Evolutionary conservation across 2,888 invertebrate genomes (phyloP).

Genomic region (Agriopis aurantiaria): DNA sequence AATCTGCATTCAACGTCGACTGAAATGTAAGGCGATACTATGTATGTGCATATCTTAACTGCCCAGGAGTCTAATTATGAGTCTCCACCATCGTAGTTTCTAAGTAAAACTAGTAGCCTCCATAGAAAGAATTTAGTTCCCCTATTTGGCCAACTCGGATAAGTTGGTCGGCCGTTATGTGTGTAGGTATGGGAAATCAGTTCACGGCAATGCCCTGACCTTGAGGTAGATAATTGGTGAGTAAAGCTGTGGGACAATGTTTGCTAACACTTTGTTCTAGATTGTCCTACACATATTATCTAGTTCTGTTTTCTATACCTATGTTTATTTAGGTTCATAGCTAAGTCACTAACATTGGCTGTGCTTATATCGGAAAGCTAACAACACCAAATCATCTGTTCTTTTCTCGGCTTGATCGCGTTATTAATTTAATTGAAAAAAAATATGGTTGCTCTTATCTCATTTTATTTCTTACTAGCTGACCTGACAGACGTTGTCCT

Average conservation of each 20-base stretch:
- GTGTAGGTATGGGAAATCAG: not conserved
- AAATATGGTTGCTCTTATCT: no score
- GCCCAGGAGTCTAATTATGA: not conserved
- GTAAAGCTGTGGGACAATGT: slow-evolving; percentile 10
- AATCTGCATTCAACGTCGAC: not conserved
- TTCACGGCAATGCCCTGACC: slow-evolving; percentile 8
- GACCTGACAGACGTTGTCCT: no score
- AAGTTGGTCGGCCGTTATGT: not conserved
- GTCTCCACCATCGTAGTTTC: not conserved
- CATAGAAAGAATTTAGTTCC: not conserved
- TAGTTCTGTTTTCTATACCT: not conserved
- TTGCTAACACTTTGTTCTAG: slow-evolving; percentile 8
- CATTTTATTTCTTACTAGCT: no score
- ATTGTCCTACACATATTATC: not conserved
- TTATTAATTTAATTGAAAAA: no score
- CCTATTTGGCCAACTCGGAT: not conserved
- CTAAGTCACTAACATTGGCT: no score
- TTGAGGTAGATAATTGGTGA: slow-evolving; percentile 14
- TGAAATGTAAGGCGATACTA: not conserved
- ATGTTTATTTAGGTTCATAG: not conserved
- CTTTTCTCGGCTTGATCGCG: no score
- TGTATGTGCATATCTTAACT: no score
- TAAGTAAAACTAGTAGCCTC: not conserved
- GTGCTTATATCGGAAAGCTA: no score
- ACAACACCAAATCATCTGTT: not conserved